Conservation (phyloP, 2,888 invertebrate genomes). For the Timema cristinae region DNA sequence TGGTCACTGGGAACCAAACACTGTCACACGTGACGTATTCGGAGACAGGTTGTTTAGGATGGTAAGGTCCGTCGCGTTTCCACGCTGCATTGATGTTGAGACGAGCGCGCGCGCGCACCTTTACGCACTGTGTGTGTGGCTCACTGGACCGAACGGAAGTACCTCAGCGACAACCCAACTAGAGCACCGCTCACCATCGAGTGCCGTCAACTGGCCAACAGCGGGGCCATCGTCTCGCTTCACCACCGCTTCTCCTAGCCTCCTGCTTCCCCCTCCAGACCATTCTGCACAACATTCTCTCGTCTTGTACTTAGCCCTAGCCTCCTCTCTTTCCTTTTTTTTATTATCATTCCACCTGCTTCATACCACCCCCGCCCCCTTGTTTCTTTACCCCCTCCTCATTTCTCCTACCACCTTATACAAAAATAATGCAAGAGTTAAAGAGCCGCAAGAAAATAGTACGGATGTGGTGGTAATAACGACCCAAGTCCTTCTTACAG, state of each 20-base stretch:
- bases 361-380: conserved; percentile 8
- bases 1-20: no score
- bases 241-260: not conserved
- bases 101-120: not conserved
- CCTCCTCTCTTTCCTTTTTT: not conserved
- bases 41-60: no score
- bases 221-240: not conserved
- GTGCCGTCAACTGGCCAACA: not conserved
- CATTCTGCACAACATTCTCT: no score
- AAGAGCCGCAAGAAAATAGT: conserved; percentile 10
- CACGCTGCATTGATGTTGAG: conserved; percentile 1
- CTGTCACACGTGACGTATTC: no score
- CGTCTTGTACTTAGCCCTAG: no score
- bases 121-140: not conserved
- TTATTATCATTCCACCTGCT: not conserved
- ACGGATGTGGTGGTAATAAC: no score
- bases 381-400: not conserved
- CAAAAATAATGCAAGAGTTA: conserved; percentile 13
- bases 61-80: not conserved
- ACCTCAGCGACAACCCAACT: conserved; percentile 4
- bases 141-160: conserved; percentile 6
- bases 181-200: conserved; percentile 7
- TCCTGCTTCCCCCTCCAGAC: not conserved
- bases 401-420: not conserved
- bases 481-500: no score